These are phyloP conservation scores for Brachystomella parvula DNA, from an alignment of 1,140 invertebrate species.

Conservation along the genomic window DNA sequence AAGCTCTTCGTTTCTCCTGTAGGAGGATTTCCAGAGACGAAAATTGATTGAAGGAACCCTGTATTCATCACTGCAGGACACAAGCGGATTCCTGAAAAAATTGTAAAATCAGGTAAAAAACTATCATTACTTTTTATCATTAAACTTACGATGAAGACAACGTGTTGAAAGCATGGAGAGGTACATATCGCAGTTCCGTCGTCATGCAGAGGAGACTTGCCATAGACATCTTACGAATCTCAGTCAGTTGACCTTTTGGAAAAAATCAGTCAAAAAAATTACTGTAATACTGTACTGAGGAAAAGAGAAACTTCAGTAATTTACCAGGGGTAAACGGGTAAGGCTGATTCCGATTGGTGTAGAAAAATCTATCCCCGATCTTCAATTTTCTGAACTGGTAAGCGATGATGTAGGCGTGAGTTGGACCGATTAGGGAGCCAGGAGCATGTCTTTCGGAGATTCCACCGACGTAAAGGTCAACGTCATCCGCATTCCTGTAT, in stretches of 20 bases:
- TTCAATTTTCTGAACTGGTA: slow-evolving; percentile 42
- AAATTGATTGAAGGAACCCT: slow-evolving; percentile 46
- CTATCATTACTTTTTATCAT: slow-evolving; percentile 3
- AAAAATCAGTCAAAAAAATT: background rate
- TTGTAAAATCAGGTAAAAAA: slow-evolving; percentile 11
- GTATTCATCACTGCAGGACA: slow-evolving; percentile 50
- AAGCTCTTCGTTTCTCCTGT: background rate
- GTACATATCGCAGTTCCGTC: slow-evolving; percentile 25
- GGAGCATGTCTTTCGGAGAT: slow-evolving; percentile 40
- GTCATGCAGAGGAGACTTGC: slow-evolving; percentile 36
- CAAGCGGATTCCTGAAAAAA: slow-evolving; percentile 56
- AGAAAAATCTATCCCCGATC: slow-evolving; percentile 42
- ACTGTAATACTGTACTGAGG: background rate
- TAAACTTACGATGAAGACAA: slow-evolving; percentile 24
- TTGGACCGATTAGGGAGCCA: slow-evolving; percentile 44
- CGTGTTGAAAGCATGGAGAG: slow-evolving; percentile 27
- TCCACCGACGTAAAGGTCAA: slow-evolving; percentile 43
- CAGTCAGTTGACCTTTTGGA: slow-evolving; percentile 36
- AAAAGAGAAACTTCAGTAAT: background rate
- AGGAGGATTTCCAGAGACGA: slow-evolving; percentile 20
- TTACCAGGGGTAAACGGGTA: slow-evolving; percentile 42
- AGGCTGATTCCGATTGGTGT: slow-evolving; percentile 41
- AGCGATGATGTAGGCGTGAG: slow-evolving; percentile 42
- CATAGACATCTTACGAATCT: slow-evolving; percentile 38
- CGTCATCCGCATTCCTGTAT: slow-evolving; percentile 42